These are phyloP conservation scores for Apoderus coryli DNA, from an alignment of 2,888 invertebrate genomes.

Conservation along the genomic window DNA sequence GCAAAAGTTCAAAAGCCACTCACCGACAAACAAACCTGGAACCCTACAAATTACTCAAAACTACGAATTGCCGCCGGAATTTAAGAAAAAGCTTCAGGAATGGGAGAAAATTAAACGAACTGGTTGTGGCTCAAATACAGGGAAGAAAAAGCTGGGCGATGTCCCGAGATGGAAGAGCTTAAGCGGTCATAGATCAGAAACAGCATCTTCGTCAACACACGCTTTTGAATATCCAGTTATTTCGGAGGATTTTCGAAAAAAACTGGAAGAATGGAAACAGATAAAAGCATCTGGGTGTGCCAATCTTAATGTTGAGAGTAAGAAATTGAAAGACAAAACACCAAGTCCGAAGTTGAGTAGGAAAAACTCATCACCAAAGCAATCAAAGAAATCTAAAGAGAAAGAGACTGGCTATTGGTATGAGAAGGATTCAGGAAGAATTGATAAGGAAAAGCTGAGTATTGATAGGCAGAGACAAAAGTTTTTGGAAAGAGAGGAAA, in stretches of 20 bases:
- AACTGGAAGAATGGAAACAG: conserved; percentile 75
- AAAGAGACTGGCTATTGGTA: conserved; percentile 41
- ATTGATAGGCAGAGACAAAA: conserved; percentile 46
- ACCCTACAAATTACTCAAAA: conserved; percentile 35
- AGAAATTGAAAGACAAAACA: conserved; percentile 22
- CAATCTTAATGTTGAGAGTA: conserved; percentile 15
- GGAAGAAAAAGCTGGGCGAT: conserved; percentile 38
- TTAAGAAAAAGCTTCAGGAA: conserved; percentile 70
- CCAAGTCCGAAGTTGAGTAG: conserved; percentile 29
- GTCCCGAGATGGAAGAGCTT: conserved; percentile 46
- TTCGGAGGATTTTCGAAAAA: conserved; percentile 70
- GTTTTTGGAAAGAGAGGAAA: conserved; percentile 48
- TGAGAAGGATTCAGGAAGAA: conserved; percentile 42
- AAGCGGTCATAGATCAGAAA: conserved; percentile 23
- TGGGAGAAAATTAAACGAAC: conserved; percentile 64
- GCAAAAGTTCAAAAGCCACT: conserved; percentile 33
- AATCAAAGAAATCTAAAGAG: conserved; percentile 27
- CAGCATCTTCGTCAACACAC: conserved; percentile 12
- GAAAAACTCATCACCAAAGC: conserved; percentile 26
- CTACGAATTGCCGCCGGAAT: conserved; percentile 63
- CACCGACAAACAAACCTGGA: conserved; percentile 16
- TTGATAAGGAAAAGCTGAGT: conserved; percentile 45
- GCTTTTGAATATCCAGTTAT: conserved; percentile 50
- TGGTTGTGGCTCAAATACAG: conserved; percentile 18
- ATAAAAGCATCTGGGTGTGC: conserved; percentile 43